phyloP scores from a whole-genome alignment of 2,888 invertebrate species.

The Microdon myrmicae region DNA sequence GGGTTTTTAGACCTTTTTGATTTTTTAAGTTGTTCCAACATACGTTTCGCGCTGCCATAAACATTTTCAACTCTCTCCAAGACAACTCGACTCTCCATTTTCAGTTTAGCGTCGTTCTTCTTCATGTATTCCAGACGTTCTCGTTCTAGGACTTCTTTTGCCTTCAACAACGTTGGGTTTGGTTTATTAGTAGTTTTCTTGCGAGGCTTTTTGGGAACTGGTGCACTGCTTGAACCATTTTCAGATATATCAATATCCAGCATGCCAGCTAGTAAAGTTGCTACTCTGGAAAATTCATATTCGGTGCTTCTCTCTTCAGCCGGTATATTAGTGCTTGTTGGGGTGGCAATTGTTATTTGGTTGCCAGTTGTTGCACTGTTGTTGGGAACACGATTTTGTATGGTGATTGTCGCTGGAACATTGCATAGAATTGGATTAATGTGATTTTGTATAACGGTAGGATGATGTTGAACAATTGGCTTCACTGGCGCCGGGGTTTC shows the following conservation, averaged over 20 bases:
- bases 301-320: constrained; percentile 36
- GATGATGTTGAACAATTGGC: not conserved
- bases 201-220: constrained; percentile 60
- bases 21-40: constrained; percentile 53
- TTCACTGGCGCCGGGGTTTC: constrained; percentile 31
- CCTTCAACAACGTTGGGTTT: constrained; percentile 63
- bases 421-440: not conserved
- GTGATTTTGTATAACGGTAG: not conserved
- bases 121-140: constrained; percentile 62
- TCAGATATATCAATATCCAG: constrained; percentile 63
- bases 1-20: not conserved
- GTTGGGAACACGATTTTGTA: not conserved
- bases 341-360: constrained; percentile 11
- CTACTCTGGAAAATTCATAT: constrained; percentile 56
- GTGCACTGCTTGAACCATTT: constrained; percentile 15
- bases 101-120: constrained; percentile 61
- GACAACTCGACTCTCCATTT: constrained; percentile 59
- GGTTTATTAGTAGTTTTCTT: constrained; percentile 64
- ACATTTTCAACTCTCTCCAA: constrained; percentile 60
- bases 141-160: constrained; percentile 59
- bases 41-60: constrained; percentile 58
- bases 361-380: too few species aligned
- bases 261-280: constrained; percentile 62
- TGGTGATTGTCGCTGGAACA: not conserved
- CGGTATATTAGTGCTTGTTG: constrained; percentile 15